A percentile compares a stretch with the other conserved stretches of the same genome.
phyloP scores from a whole-genome alignment of 2,888 invertebrate genomes.

The Drosophila emarginata region DNA sequence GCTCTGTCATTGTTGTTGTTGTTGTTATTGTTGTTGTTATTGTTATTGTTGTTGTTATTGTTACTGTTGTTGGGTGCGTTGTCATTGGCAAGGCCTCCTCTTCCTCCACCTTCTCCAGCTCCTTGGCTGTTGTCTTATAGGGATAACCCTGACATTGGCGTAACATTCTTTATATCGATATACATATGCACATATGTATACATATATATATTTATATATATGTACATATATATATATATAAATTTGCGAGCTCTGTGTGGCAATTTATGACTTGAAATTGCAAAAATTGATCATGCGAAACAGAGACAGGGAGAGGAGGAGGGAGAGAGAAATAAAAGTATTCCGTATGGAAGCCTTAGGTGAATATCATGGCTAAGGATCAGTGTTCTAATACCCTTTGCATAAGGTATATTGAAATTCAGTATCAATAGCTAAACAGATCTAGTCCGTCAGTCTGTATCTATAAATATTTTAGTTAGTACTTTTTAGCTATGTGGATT shows the following conservation, averaged over 20 bases:
- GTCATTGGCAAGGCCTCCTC: conserved; percentile 65
- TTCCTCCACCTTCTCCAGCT: conserved; percentile 23
- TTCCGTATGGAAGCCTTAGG: conserved; percentile 21
- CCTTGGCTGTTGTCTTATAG: conserved; percentile 19
- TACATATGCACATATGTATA: background rate
- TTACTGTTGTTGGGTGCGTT: conserved; percentile 43
- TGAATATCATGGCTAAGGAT: conserved; percentile 5
- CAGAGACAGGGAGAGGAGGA: background rate
- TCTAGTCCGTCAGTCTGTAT: too few species aligned
- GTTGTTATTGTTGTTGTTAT: conserved; percentile 23
- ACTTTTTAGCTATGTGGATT: too few species aligned
- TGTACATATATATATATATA: conserved; percentile 44
- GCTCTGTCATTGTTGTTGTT: conserved; percentile 69
- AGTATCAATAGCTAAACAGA: too few species aligned
- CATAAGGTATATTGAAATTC: too few species aligned
- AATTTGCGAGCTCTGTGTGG: conserved; percentile 72
- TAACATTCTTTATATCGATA: conserved; percentile 57
- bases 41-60: conserved; percentile 29
- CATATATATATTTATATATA: conserved; percentile 9
- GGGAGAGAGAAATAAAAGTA: background rate
- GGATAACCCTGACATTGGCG: conserved; percentile 61
- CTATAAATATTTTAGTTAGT: too few species aligned
- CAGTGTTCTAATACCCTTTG: background rate
- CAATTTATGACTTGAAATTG: conserved; percentile 75
- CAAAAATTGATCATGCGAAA: conserved; percentile 1